Base-by-base conservation (phyloP, 2,113 vertebrate genomes). In the Sorex fumeus region DNA sequence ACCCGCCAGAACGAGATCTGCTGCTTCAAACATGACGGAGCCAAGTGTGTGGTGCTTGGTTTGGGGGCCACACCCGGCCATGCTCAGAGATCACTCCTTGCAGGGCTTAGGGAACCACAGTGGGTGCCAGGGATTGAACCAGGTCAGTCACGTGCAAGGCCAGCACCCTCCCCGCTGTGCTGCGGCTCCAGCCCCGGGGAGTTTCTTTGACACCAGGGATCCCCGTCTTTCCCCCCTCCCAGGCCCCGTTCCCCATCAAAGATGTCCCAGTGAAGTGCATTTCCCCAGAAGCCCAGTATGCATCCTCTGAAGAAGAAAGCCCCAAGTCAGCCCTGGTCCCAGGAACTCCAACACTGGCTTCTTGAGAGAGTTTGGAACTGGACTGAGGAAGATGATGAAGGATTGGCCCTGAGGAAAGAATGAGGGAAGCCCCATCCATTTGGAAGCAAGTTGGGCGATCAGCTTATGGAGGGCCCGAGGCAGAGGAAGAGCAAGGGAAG, bases 311-410 rank as follows among this genome's bases (percentile, higher is more conserved):
- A 93, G 96, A 88, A 70, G 79, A 88, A 88, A 93, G 79, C 74
- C 86, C 76, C 96, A 85, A 91, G 95, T 95, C 95, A 88, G 83
- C 93, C 84, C 83, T 71, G 57, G 72, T 87, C 57, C 83, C 67
- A 2, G 0, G 85, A 90, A 92, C 43, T 90, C 84, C 86, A 74
- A 95, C 95, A 86, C 72, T 34, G 53, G 10, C 4, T 85, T 83
- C 70, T 75, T 90, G 45, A 21, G 86, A 93, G 69, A 84, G 18
- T 84, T 95, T 45, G 92, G 86, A 53, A 66, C 57, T 78, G 74
- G 79, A 60, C 0, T 34, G 47, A 91, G 75, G 30, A 40, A 90
- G 86, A 87, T 70, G 91, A 92, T 72, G 57, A 27, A 76, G 74
- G 78, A 71, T 87, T 87, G 77, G 60, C 74, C 34, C 23, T 6